A percentile compares a stretch with the other conserved stretches of the same genome.
Evolutionary conservation across 2,888 invertebrate species (phyloP).

Genomic region (Folsomia manolachei): DNA sequence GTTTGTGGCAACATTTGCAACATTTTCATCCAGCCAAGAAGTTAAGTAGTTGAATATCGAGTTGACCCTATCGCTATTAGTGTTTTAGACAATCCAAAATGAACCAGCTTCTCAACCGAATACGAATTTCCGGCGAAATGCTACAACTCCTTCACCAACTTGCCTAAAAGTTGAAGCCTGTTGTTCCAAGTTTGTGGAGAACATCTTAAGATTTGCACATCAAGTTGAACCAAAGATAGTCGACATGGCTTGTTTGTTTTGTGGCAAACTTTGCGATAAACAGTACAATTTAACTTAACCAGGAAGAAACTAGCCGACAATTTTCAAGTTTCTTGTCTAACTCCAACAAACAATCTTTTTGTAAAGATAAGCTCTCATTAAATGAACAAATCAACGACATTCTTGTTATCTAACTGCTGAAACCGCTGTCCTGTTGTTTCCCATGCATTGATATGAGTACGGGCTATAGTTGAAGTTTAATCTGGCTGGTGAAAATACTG

Average conservation of each 20-base stretch:
- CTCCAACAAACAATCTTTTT: conserved; percentile 3
- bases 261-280: background rate
- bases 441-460: too few species aligned
- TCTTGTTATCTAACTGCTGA: too few species aligned
- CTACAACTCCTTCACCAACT: background rate
- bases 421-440: too few species aligned
- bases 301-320: background rate
- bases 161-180: background rate
- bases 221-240: too few species aligned
- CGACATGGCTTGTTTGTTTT: background rate
- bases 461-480: background rate
- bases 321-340: conserved; percentile 1
- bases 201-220: background rate
- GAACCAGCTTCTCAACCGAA: conserved; percentile 4
- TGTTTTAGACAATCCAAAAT: too few species aligned
- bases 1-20: too few species aligned
- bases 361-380: conserved; percentile 8
- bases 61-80: too few species aligned
- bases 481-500: background rate
- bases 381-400: background rate
- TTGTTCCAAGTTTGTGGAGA: background rate
- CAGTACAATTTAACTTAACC: background rate
- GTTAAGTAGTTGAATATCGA: too few species aligned
- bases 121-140: background rate
- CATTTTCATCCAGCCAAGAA: too few species aligned